Base-by-base conservation (phyloP, 1,140 invertebrate genomes). In the Himalopsyche phryganea region DNA sequence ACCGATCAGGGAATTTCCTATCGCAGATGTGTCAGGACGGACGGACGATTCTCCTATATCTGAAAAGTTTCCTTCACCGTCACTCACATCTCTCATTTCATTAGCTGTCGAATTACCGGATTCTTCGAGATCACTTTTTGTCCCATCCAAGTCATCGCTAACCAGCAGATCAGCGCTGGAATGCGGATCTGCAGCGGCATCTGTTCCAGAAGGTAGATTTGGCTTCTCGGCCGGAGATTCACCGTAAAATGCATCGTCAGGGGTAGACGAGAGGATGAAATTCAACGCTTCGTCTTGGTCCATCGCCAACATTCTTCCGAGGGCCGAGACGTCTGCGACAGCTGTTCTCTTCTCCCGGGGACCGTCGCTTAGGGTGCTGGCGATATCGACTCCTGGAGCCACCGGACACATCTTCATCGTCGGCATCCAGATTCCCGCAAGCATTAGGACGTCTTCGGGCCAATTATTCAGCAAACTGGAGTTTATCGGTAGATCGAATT, bases 381-480 rank as follows among this genome's bases (percentile, higher is more conserved):
- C 88, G 7, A 91, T 82, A 75, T 92, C 90, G 5, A 87, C 72
- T 1, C 84, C 85, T 50, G 76, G 81, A 67, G 71, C 68, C 57
- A 85, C 82, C 38, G 84, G 89, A 67, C 81, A 87, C 17, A 80
- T 81, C 71, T 83, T 86, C 71, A 88, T 80, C 6, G 87, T 86
- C 6, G 88, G 88, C 10, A 86, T 84, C 87, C 89, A 93, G 23
- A 95, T 78, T 11, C 92, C 92, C 14, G 92, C 87, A 53, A 96
- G 75, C 63, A 90, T 77, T 4, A 98, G 71, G 1, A 94, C 88
- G n/a, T 85, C 84, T 59, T 84, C 85, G 0, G 87, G 87, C 94
- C 94, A 98, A 35, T 83, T 83, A 74, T 98, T 98, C 0, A 98
- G 73, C 6, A 94, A 70, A 68, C 89, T 92, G 0, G 91, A 91